Conservation (phyloP, 2,888 invertebrate species). For the Habroteleia sp. region DNA sequence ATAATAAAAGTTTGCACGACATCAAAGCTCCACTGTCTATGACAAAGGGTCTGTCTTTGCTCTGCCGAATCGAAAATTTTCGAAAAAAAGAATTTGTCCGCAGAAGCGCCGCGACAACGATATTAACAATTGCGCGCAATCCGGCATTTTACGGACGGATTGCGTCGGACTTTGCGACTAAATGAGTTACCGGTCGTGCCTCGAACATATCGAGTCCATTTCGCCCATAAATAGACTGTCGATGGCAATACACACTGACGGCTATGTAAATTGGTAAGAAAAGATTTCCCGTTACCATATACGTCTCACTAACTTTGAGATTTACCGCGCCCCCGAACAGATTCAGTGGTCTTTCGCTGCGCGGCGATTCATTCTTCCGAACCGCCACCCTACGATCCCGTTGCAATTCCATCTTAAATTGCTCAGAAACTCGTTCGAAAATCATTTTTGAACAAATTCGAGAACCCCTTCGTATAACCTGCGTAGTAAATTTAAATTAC, state of each 20-base stretch:
- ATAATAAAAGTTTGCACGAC: slow-evolving; percentile 10
- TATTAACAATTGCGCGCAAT: slow-evolving; percentile 32
- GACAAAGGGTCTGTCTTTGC: too few species aligned
- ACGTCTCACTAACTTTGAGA: slow-evolving; percentile 55
- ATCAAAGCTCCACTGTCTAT: slow-evolving; percentile 1
- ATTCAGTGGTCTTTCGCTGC: slow-evolving; percentile 28
- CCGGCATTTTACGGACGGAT: too few species aligned
- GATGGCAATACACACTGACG: slow-evolving; percentile 42
- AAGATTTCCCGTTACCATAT: slow-evolving; percentile 58
- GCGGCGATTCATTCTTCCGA: slow-evolving; percentile 45
- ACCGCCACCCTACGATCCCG: slow-evolving; percentile 32
- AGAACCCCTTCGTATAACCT: slow-evolving; percentile 2
- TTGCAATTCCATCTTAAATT: slow-evolving; percentile 48
- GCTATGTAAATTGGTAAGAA: too few species aligned
- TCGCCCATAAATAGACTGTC: slow-evolving; percentile 42
- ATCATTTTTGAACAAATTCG: slow-evolving; percentile 34
- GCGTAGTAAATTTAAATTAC: slow-evolving; percentile 29
- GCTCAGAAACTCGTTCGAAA: slow-evolving; percentile 37
- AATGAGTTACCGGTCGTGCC: slow-evolving; percentile 51
- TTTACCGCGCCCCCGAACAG: slow-evolving; percentile 32
- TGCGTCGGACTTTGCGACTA: slow-evolving; percentile 45
- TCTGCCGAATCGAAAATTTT: too few species aligned
- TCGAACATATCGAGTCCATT: slow-evolving; percentile 35
- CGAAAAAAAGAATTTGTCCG: too few species aligned
- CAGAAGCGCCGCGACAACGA: slow-evolving; percentile 14